Evolutionary conservation across 1,140 invertebrate species (phyloP).

Genomic region (Augochlora pura): DNA sequence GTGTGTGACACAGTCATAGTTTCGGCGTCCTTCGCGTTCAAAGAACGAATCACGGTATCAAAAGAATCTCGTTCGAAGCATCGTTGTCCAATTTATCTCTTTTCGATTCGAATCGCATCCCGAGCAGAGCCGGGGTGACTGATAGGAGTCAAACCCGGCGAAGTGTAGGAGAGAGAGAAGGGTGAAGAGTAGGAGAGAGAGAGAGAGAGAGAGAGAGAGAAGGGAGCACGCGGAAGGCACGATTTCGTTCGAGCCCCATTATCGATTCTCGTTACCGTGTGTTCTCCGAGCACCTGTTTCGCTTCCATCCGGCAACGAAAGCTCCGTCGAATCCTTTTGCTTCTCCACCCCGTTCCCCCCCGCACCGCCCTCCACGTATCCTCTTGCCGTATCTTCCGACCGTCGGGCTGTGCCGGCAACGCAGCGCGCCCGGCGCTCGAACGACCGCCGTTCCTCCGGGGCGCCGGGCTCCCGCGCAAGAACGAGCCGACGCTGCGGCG

Average conservation of each 20-base stretch:
- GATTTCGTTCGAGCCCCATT: constrained; percentile 45
- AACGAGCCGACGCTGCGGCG: no score
- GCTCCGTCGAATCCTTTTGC: constrained; percentile 24
- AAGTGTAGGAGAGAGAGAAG: no score
- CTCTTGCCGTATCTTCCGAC: no score
- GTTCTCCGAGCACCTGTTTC: constrained; percentile 27
- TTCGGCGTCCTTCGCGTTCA: background rate
- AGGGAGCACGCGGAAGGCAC: constrained; percentile 32
- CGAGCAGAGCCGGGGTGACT: background rate
- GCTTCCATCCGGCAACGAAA: constrained; percentile 40
- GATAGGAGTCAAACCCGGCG: constrained; percentile 19
- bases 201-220: no score
- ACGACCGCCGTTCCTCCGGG: background rate
- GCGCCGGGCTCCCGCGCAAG: constrained; percentile 27
- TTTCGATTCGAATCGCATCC: background rate
- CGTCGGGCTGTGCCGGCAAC: no score
- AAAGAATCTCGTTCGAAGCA: constrained; percentile 4
- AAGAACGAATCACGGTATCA: constrained; percentile 24
- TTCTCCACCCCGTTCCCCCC: background rate
- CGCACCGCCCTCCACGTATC: no score
- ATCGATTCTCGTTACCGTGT: constrained; percentile 49
- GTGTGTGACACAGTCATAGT: background rate
- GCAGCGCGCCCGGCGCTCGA: no score
- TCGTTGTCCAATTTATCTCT: constrained; percentile 21
- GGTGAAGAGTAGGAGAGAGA: no score